Evolutionary conservation across 2,797 vertebrate genomes (phyloP).

Genomic region (Hoplostethus mediterraneus): DNA sequence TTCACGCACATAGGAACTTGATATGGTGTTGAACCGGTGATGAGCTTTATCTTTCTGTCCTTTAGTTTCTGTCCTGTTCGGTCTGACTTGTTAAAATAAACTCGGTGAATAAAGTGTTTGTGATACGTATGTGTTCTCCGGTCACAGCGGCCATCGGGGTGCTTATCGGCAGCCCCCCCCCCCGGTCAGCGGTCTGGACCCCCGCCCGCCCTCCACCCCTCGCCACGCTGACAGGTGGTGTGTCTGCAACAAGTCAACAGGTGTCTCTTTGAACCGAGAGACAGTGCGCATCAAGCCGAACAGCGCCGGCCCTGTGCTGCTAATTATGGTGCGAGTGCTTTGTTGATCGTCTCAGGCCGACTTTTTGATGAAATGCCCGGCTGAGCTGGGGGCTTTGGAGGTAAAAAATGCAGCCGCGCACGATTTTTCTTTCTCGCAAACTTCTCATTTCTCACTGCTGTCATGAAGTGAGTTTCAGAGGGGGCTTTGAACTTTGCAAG

Average conservation of each 20-base stretch:
- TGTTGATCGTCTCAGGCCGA: slow-evolving; percentile 52
- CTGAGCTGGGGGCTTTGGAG: slow-evolving; percentile 29
- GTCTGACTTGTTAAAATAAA: too few species aligned
- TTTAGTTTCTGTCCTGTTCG: neutral
- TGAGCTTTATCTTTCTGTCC: neutral
- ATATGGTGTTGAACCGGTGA: too few species aligned
- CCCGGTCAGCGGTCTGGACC: slow-evolving; percentile 48
- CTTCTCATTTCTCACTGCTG: slow-evolving; percentile 15
- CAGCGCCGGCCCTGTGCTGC: slow-evolving; percentile 56
- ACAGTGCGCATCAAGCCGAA: slow-evolving; percentile 46
- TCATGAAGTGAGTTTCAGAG: slow-evolving; percentile 15
- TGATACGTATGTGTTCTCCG: neutral
- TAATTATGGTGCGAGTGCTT: slow-evolving; percentile 63
- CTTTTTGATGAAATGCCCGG: slow-evolving; percentile 57
- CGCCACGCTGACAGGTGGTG: slow-evolving; percentile 77
- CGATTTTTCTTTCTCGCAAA: neutral
- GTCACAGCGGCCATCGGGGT: neutral
- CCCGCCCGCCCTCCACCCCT: neutral
- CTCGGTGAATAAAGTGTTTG: neutral
- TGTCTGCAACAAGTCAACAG: slow-evolving; percentile 81
- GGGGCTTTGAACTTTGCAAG: slow-evolving; percentile 45
- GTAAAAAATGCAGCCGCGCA: neutral
- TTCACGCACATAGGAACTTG: neutral
- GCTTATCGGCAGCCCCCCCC: slow-evolving; percentile 40
- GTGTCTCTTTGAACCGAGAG: slow-evolving; percentile 81